Evolutionary conservation across 2,113 vertebrate species (phyloP), one percentile per base, ranked within the genome.

Genomic region (Cardinalis cardinalis): DNA sequence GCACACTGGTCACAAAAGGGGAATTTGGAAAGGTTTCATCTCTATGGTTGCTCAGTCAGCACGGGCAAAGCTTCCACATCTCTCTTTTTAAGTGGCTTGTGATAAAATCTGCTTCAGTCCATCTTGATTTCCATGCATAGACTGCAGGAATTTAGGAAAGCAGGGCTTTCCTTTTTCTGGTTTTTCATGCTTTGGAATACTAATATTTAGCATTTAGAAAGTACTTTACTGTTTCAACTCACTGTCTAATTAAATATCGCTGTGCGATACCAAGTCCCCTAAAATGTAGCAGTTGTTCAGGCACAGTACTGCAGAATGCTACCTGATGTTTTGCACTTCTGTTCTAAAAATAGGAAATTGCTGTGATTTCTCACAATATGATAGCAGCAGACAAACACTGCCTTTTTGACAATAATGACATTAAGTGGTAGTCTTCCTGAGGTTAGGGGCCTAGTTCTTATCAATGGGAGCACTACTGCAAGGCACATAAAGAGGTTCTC

Each of bases 101-200:
- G 71, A 76, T 78, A 94, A 84, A 92, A 95, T 89, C 75, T 87
- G 87, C 55, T 94, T 92, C 81, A 90, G 72, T 72, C 84, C n/a
- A 26, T 95, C 94, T 70, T 68, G 73, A 66, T 90, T 94, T 88
- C 60, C 36, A 29, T 55, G 86, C 65, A 63, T 5, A 84, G 32
- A 61, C 84, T 49, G 87, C 74, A 91, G 73, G 83, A 94, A 89
- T 87, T 87, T 48, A 90, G 60, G 68, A 84, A 81, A 87, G 70
- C 14, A 86, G 23, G 36, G 23, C 52, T 95, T 95, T 84, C 75
- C 53, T 79, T 86, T 91, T 55, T 28, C 20, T 94, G n/a, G 24
- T 14, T 88, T 82, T 87, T 75, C 43, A 48, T 81, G 26, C n/a
- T 90, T 88, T 74, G 68, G 84, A 81, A 59, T 87, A 83, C 32